Evolutionary conservation across 2,888 invertebrate species (phyloP).

Genomic region (Resseliella maxima): DNA sequence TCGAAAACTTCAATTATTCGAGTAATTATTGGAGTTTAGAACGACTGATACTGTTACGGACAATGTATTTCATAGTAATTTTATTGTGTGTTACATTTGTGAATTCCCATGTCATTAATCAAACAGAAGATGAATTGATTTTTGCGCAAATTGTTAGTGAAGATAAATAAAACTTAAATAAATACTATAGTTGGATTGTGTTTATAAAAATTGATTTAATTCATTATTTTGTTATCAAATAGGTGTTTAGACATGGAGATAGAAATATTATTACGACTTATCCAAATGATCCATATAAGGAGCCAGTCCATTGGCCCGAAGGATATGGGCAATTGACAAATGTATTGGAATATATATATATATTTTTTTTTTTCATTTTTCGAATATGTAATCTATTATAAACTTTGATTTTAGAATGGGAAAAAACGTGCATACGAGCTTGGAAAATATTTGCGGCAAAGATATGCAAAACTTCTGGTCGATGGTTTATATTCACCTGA

Average conservation of each 20-base stretch:
- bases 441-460: not conserved
- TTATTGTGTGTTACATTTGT: not conserved
- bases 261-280: conserved; percentile 84
- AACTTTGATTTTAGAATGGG: not conserved
- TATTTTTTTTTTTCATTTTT: not conserved
- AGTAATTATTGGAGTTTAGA: not conserved
- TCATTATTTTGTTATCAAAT: not conserved
- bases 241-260: conserved; percentile 87
- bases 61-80: not conserved
- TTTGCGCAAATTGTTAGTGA: not conserved
- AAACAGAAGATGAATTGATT: not conserved
- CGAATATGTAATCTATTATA: not conserved
- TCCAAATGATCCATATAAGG: conserved; percentile 82
- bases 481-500: not conserved
- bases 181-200: not conserved
- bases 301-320: conserved; percentile 82
- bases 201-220: too few species aligned
- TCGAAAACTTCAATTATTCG: too few species aligned
- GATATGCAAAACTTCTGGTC: not conserved
- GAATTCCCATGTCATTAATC: not conserved
- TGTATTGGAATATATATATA: conserved; percentile 66
- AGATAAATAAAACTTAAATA: not conserved
- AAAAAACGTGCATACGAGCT: not conserved
- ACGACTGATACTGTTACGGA: not conserved
- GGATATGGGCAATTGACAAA: conserved; percentile 90